These are phyloP conservation scores for Thryonomys swinderianus DNA, from an alignment of 2,113 vertebrate genomes.

Conservation along the genomic window DNA sequence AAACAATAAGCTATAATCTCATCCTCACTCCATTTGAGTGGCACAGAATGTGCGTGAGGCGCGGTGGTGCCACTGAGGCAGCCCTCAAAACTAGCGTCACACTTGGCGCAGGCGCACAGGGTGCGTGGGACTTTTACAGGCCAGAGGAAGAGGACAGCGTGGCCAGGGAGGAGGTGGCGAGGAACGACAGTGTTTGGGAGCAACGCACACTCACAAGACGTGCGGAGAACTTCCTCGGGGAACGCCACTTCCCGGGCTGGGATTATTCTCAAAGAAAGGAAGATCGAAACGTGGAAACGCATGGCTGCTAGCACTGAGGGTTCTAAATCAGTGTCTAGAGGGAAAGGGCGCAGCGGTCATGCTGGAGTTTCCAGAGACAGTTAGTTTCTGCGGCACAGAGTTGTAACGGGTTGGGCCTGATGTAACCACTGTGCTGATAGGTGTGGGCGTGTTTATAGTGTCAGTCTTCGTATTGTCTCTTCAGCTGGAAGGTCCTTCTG, in stretches of 20 bases:
- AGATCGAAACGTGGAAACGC: background rate
- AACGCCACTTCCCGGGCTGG: background rate
- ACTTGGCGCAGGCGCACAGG: background rate
- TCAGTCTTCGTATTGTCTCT: background rate
- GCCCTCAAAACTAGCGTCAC: background rate
- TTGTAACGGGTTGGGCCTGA: background rate
- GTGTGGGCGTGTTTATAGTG: background rate
- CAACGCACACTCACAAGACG: background rate
- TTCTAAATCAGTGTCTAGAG: background rate
- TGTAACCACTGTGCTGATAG: background rate
- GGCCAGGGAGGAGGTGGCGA: background rate
- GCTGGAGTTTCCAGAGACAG: background rate
- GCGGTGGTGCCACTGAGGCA: accelerated
- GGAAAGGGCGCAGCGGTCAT: background rate
- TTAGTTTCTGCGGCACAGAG: background rate
- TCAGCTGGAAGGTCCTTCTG: background rate
- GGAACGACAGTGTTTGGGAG: background rate
- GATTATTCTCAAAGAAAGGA: background rate
- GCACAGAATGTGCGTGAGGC: background rate
- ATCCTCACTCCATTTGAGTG: background rate
- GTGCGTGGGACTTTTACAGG: background rate
- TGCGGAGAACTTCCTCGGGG: background rate
- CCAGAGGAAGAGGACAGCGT: background rate
- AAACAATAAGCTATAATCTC: background rate
- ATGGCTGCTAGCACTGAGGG: background rate